Conservation (phyloP, 2,113 vertebrate species). For the Poeciliopsis prolifica region DNA sequence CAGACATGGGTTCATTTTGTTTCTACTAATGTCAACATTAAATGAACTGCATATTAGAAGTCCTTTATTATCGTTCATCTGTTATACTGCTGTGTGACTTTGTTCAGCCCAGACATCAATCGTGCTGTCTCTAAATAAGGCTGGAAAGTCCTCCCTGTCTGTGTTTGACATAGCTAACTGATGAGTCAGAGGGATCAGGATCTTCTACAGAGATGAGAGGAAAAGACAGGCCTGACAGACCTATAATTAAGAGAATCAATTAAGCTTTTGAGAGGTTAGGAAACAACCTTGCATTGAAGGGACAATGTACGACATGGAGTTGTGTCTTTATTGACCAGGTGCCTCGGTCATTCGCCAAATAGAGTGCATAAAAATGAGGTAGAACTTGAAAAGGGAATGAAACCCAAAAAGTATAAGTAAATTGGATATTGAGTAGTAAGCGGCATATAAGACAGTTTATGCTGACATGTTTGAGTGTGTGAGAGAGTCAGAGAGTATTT, state of each 20-base stretch:
- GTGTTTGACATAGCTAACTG: slow-evolving; percentile 66
- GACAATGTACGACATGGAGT: slow-evolving; percentile 38
- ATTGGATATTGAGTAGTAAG: slow-evolving; percentile 11
- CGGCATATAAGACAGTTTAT: slow-evolving; percentile 5
- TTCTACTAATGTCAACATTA: neutral
- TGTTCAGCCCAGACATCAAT: slow-evolving; percentile 61
- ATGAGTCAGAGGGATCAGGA: slow-evolving; percentile 80
- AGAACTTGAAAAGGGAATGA: slow-evolving; percentile 35
- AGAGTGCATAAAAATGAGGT: neutral
- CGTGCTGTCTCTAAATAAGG: slow-evolving; percentile 62
- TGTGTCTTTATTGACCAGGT: slow-evolving; percentile 41
- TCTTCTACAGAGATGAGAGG: slow-evolving; percentile 76
- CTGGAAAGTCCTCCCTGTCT: slow-evolving; percentile 63
- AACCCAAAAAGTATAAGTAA: neutral
- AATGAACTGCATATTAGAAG: slow-evolving; percentile 8
- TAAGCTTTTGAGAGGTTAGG: slow-evolving; percentile 77
- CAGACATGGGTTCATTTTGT: neutral
- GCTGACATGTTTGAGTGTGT: slow-evolving; percentile 8
- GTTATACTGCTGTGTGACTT: slow-evolving; percentile 37
- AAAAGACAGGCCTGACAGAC: slow-evolving; percentile 74
- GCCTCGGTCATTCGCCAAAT: neutral
- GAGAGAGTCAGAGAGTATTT: slow-evolving; percentile 20
- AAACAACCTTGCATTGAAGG: slow-evolving; percentile 54
- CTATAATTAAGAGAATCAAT: slow-evolving; percentile 84
- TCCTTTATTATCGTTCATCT: slow-evolving; percentile 20